Evolutionary conservation across 2,113 vertebrate species (phyloP).

Genomic region (Vombatus ursinus): DNA sequence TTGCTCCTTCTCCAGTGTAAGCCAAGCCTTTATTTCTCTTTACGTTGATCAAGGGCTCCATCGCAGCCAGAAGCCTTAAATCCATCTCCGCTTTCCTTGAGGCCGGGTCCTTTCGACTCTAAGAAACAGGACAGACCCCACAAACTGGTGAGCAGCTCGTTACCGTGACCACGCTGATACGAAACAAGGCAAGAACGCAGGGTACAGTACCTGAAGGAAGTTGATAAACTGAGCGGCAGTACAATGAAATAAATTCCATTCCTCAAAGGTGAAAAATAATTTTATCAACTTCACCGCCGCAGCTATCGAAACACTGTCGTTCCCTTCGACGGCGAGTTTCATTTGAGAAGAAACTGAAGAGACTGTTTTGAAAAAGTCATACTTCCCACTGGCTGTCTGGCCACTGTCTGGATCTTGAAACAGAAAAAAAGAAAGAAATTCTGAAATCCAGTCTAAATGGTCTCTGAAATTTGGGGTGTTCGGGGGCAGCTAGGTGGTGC

Average conservation of each 20-base stretch:
- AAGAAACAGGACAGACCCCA: constrained; percentile 43
- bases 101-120: constrained; percentile 84
- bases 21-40: constrained; percentile 73
- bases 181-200: constrained; percentile 20
- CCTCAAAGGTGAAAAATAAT: constrained; percentile 91
- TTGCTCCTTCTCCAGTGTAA: constrained; percentile 45
- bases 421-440: constrained; percentile 6
- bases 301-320: constrained; percentile 85
- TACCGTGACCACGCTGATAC: neutral
- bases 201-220: constrained; percentile 88
- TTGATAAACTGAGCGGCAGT: constrained; percentile 80
- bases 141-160: neutral
- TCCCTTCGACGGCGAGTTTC: constrained; percentile 66
- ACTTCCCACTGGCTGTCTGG: constrained; percentile 22
- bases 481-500: too few relatives aligned
- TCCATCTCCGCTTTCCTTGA: constrained; percentile 89
- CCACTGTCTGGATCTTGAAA: constrained; percentile 58
- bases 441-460: neutral
- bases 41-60: constrained; percentile 83
- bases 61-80: constrained; percentile 86
- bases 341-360: constrained; percentile 7
- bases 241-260: constrained; percentile 87
- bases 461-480: neutral
- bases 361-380: constrained; percentile 57
- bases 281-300: constrained; percentile 92